Evolutionary conservation across 2,113 vertebrate genomes (phyloP).

Genomic region (Crocuta crocuta): DNA sequence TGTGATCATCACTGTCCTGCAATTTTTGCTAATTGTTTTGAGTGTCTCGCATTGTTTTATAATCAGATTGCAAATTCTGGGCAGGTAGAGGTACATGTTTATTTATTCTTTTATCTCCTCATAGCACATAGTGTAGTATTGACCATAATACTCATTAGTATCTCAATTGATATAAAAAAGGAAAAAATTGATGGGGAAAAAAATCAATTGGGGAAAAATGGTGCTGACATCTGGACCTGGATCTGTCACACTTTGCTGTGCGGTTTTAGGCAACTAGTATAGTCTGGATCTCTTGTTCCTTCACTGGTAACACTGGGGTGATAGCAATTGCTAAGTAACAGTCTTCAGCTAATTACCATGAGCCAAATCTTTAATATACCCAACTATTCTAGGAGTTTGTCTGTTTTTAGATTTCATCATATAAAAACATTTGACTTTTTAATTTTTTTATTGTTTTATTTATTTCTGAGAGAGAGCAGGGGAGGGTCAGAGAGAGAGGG

Average conservation of each 20-base stretch:
- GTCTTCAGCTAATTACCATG: background rate
- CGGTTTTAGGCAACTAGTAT: background rate
- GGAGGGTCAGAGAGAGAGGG: no score
- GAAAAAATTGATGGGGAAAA: background rate
- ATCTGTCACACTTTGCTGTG: conserved; percentile 24
- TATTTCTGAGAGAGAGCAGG: no score
- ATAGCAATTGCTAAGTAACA: background rate
- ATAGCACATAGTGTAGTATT: background rate
- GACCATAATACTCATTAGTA: background rate
- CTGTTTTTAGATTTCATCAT: background rate
- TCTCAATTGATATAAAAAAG: background rate
- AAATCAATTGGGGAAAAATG: background rate
- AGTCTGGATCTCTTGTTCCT: background rate
- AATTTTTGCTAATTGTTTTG: background rate
- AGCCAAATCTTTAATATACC: background rate
- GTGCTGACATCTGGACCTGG: background rate
- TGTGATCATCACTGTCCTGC: background rate
- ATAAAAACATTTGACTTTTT: conserved; percentile 20
- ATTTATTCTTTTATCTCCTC: conserved; percentile 16
- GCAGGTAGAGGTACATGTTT: background rate
- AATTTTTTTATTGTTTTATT: no score
- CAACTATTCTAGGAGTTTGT: background rate
- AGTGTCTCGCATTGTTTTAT: background rate
- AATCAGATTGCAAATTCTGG: background rate
- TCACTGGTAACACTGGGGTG: background rate